Percentiles rank a stretch among this genome's conserved stretches.
Conservation (phyloP, 1,140 invertebrate species). For the Pseudoatta argentina region DNA sequence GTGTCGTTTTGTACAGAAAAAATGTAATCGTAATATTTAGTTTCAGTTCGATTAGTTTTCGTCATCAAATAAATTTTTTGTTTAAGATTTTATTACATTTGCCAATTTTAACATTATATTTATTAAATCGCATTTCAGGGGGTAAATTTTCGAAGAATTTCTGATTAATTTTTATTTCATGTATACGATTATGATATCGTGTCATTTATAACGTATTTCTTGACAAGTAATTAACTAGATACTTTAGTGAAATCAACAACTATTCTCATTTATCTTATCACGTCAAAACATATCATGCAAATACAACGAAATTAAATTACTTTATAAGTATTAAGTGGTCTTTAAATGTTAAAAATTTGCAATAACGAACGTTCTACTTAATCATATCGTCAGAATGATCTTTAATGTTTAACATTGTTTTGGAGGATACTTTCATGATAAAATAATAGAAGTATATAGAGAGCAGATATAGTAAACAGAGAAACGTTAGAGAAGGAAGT, state of each 20-base stretch:
- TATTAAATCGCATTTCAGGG: neutral
- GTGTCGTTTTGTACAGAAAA: neutral
- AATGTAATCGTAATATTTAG: neutral
- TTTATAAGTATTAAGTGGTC: constrained; percentile 2
- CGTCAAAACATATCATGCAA: constrained; percentile 8
- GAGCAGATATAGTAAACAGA: neutral
- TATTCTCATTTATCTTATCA: neutral
- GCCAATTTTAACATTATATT: neutral
- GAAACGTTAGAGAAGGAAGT: constrained; percentile 33
- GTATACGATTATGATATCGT: neutral
- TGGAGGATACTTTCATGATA: neutral
- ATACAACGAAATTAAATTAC: constrained; percentile 57
- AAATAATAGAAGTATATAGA: neutral
- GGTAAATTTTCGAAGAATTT: neutral
- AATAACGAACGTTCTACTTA: neutral
- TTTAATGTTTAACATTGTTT: neutral
- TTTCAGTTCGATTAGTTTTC: neutral
- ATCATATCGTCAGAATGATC: neutral
- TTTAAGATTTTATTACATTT: neutral
- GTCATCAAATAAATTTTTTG: neutral
- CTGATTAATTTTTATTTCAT: neutral
- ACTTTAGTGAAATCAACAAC: constrained; percentile 25
- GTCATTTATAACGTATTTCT: neutral
- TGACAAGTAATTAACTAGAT: constrained; percentile 31
- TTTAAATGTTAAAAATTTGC: constrained; percentile 41